Base-by-base conservation (phyloP, 2,113 vertebrate genomes). In the Oryzias melastigma region DNA sequence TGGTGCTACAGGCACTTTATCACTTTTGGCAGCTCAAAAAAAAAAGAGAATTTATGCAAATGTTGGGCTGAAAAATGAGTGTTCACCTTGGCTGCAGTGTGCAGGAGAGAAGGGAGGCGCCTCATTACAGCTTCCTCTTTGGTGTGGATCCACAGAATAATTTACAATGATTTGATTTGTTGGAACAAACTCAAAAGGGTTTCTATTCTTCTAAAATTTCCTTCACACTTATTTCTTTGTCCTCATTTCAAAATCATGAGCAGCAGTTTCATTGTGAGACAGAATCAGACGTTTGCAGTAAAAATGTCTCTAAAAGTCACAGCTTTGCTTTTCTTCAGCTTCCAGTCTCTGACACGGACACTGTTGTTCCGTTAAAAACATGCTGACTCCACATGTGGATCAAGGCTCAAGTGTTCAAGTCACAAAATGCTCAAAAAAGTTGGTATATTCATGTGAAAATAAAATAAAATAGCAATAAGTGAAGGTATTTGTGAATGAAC, bases 41-140 rank as follows among this genome's bases (percentile, higher is more conserved):
- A 83, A 83, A 86, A 78, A 80, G 80, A 83, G 77, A 87, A 86
- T 87, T 86, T 87, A 91, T 91, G 90, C 85, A 89, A 90, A 91
- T 90, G 67, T 25, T 0, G 48, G 62, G 18, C 85, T 89, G 87
- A 91, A 86, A 90, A 90, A 91, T 89, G 80, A 85, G 73, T 48
- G 54, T 81, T 84, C 80, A 81, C 84, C 80, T 83, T 61, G 5
- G 65, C 45, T 67, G 77, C 71, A 74, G 73, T 71, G 75, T 84
- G 78, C 57, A 76, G 72, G 72, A 69, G 47, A 77, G 75, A 44
- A 61, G 67, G 49, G 54, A 72, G 75, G 69, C 15, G 49, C 71
- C 85, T 91, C 76, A 81, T 92, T 90, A 88, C 70, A 91, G 85
- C 87, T 89, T 83, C 82, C 56, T 86, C 75, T 88, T 85, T 88